A percentile compares a stretch with the other conserved stretches of the same genome.
Conservation (phyloP, 2,113 vertebrate genomes). For the Girardinichthys multiradiatus region DNA sequence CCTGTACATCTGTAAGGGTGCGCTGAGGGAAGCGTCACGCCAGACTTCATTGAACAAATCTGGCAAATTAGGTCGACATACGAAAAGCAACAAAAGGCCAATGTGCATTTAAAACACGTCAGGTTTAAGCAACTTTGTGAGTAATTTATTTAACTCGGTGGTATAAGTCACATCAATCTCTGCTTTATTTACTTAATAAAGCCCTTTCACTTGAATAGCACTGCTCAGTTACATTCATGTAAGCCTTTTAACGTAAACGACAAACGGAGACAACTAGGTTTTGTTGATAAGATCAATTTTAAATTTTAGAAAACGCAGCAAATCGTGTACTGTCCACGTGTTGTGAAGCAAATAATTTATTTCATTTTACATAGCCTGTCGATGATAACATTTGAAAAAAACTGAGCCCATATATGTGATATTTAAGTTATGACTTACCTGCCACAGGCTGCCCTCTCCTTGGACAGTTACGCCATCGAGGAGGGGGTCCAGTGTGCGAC, state of each 20-base stretch:
- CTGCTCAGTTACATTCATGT: neutral
- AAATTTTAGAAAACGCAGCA: neutral
- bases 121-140: fast-evolving
- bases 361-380: neutral
- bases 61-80: neutral
- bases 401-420: neutral
- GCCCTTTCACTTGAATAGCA: neutral
- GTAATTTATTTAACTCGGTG: neutral
- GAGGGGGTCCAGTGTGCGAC: constrained; percentile 92
- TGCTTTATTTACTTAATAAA: neutral
- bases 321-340: neutral
- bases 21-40: neutral
- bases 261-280: neutral
- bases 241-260: neutral
- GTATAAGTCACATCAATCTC: neutral
- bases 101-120: fast-evolving
- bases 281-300: neutral
- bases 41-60: constrained; percentile 20
- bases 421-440: constrained; percentile 76
- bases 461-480: constrained; percentile 94
- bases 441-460: constrained; percentile 93
- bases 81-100: neutral
- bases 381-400: neutral
- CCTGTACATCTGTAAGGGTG: neutral
- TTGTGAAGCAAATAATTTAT: neutral